Percentiles rank a stretch among this genome's conserved stretches.
phyloP scores from a whole-genome alignment of 2,113 vertebrate species.

The Phoenicopterus ruber region DNA sequence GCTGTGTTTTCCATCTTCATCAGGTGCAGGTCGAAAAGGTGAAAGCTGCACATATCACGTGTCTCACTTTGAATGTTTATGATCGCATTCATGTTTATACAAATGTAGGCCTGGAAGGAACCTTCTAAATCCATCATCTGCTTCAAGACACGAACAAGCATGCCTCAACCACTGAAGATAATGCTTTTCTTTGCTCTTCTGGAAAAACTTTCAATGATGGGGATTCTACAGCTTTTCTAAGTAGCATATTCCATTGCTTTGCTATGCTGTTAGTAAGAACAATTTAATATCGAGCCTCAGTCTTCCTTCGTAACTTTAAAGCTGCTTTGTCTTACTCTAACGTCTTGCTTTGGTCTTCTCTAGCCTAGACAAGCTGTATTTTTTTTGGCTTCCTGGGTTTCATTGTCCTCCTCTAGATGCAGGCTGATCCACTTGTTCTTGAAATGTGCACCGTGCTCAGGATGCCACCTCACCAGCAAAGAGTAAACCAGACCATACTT shows the following conservation, averaged over 20 bases:
- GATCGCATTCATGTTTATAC: not conserved
- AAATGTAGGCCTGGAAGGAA: not conserved
- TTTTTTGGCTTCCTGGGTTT: not conserved
- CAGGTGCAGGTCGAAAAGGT: not conserved
- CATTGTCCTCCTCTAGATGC: not conserved
- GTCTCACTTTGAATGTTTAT: not conserved
- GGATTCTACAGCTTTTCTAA: not conserved
- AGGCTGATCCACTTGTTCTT: not conserved
- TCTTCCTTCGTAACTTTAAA: not conserved
- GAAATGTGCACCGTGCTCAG: not conserved
- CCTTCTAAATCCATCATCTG: not conserved
- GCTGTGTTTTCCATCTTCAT: not conserved
- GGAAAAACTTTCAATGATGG: not conserved
- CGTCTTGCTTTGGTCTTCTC: not conserved
- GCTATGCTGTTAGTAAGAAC: not conserved
- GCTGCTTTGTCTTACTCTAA: not conserved
- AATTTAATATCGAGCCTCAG: not conserved
- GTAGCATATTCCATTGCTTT: not conserved
- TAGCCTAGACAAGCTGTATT: not conserved
- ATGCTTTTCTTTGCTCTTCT: not conserved
- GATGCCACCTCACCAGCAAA: not conserved
- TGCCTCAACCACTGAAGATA: not conserved
- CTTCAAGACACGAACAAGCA: not conserved
- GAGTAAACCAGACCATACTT: not conserved
- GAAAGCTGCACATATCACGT: not conserved